Evolutionary conservation across 2,797 vertebrate genomes (phyloP), one percentile per base, ranked within the genome.

Genomic region (Centroberyx gerrardi): DNA sequence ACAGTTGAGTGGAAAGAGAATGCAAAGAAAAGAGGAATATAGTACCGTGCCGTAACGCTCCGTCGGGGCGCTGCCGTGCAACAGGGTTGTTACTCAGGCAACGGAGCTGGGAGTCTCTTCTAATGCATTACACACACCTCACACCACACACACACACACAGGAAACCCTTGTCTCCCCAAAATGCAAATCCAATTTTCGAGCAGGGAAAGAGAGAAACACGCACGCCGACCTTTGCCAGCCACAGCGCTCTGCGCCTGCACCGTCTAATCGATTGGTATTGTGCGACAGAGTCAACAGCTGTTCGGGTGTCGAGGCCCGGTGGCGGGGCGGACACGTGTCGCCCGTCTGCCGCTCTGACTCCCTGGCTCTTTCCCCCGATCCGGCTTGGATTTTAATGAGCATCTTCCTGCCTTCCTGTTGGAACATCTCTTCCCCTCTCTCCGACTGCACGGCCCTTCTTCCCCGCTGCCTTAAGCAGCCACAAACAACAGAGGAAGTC

Each of bases 221-320:
- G 68, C 55, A 72, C 40, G 29, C 36, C 80, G 63, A 81, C 84
- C 68, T 88, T 90, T 87, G 80, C 42, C 76, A 68, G 72, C 48
- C 79, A 2, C 22, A 0, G 55, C 62, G 10, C 67, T 55, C 51
- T 27, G 56, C 64, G 67, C 49, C 75, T 38, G 28, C 12, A 7
- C 38, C 36, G 14, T 51, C 72, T 91, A 90, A 93, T 92, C 84
- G 84, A 92, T 89, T 65, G 72, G 59, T 63, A 64, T 79, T 81
- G 83, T 65, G 75, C 42, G 48, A 76, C 54, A 38, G 69, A 78
- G 78, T 71, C 60, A 83, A 73, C 85, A 86, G 56, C 62, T 87
- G 87, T 84, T 82, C 14, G 5, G 69, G 46, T 59, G 65, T 52
- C 51, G 71, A 65, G 72, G 81, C 74, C 65, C 17, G 36, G 64